Percentiles rank a stretch among this genome's conserved stretches.
Evolutionary conservation across 2,113 vertebrate genomes (phyloP).

Genomic region (Poeciliopsis prolifica): DNA sequence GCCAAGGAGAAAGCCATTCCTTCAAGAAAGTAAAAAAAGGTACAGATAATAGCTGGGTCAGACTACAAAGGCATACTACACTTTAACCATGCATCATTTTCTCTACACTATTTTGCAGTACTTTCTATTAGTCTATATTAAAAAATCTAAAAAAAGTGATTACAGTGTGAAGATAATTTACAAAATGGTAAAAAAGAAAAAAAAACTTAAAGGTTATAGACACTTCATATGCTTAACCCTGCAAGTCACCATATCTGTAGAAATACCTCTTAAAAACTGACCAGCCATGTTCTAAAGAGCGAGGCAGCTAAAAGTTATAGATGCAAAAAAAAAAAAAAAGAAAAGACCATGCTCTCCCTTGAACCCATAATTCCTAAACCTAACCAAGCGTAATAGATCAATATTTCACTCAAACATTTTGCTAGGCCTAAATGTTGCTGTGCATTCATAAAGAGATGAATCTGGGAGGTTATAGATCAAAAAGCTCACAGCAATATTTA

Average conservation of each 20-base stretch:
- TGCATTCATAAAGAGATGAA: slow-evolving; percentile 43
- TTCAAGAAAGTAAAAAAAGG: no score
- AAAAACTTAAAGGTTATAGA: not conserved
- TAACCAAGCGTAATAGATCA: slow-evolving; percentile 17
- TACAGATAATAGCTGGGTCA: not conserved
- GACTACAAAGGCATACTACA: not conserved
- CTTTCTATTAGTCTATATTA: not conserved
- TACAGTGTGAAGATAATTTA: not conserved
- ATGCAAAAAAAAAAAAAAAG: not conserved
- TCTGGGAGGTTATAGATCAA: slow-evolving; percentile 53
- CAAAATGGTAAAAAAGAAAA: not conserved
- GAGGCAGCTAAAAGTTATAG: not conserved
- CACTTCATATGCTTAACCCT: not conserved
- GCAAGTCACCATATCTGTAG: not conserved
- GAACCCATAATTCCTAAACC: slow-evolving; percentile 4
- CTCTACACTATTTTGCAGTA: not conserved
- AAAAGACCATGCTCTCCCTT: slow-evolving; percentile 6
- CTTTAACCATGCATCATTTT: not conserved
- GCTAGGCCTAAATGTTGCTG: slow-evolving; percentile 24
- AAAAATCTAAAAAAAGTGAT: not conserved
- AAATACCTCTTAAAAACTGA: slow-evolving; percentile 1
- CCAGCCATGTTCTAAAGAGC: not conserved
- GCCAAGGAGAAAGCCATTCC: no score
- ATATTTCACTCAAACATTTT: slow-evolving; percentile 44
- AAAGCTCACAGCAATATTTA: slow-evolving; percentile 64